A percentile compares a stretch with the other conserved stretches of the same genome.
Evolutionary conservation across 2,113 vertebrate genomes (phyloP).

Genomic region (Eleginops maclovinus): DNA sequence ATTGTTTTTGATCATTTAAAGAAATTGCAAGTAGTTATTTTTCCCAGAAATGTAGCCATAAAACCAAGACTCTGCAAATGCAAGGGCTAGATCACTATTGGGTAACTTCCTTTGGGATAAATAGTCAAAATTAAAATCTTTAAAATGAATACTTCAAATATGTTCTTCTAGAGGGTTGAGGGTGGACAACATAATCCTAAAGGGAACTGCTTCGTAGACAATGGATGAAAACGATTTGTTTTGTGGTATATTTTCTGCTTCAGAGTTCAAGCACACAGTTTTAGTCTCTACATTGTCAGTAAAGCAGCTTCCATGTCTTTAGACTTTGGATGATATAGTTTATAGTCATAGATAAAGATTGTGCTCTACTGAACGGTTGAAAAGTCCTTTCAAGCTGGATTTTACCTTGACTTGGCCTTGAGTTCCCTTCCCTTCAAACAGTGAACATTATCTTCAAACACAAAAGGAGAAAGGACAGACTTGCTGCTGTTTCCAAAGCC

Average conservation of each 20-base stretch:
- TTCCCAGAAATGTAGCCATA: background rate
- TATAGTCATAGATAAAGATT: constrained; percentile 34
- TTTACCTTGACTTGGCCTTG: constrained; percentile 56
- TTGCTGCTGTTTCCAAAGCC: constrained; percentile 76
- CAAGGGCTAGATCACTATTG: background rate
- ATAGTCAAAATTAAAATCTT: background rate
- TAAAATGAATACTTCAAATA: background rate
- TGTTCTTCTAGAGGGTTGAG: constrained; percentile 31
- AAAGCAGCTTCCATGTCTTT: constrained; percentile 38
- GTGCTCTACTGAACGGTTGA: constrained; percentile 19
- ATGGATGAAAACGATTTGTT: constrained; percentile 12
- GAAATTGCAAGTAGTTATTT: background rate
- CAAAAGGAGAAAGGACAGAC: constrained; percentile 79
- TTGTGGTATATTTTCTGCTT: constrained; percentile 32
- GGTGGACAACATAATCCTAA: constrained; percentile 7
- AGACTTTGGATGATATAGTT: constrained; percentile 27
- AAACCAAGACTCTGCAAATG: background rate
- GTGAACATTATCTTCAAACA: constrained; percentile 79
- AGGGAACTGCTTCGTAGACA: constrained; percentile 15
- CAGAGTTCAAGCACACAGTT: constrained; percentile 12
- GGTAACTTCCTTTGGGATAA: background rate
- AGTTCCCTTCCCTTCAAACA: constrained; percentile 65
- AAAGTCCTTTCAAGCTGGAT: constrained; percentile 53
- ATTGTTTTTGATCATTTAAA: too few species aligned
- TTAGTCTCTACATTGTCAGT: constrained; percentile 8